A percentile compares a stretch with the other conserved stretches of the same genome.
These are phyloP conservation scores for Thysanoteuthis rhombus DNA, from an alignment of 2,888 invertebrate genomes.

Conservation along the genomic window DNA sequence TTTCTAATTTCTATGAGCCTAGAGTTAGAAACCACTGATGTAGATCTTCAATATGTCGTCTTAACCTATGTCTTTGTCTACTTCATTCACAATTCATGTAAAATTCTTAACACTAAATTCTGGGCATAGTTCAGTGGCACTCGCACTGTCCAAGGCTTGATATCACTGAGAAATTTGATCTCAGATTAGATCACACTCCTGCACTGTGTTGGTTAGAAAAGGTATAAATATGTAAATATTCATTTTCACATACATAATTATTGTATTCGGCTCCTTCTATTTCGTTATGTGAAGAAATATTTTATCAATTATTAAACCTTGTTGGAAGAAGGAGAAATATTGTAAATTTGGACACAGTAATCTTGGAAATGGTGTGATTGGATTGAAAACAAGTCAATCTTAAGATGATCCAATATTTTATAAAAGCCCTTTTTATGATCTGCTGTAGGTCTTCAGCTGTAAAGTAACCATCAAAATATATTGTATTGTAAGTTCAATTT, in stretches of 20 bases:
- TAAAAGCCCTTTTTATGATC: neutral
- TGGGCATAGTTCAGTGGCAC: neutral
- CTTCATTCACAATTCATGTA: neutral
- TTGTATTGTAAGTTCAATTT: neutral
- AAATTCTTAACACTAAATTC: neutral
- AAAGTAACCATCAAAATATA: neutral
- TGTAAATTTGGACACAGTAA: slow-evolving; percentile 12
- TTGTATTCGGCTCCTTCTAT: neutral
- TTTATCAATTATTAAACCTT: neutral
- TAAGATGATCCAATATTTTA: neutral
- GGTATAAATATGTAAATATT: neutral
- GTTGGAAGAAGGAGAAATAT: neutral
- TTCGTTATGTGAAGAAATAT: neutral
- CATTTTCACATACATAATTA: neutral
- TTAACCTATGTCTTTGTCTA: neutral
- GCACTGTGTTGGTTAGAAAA: neutral
- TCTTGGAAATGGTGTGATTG: neutral
- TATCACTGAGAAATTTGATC: neutral
- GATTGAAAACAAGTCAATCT: neutral
- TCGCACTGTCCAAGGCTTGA: neutral
- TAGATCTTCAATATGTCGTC: neutral
- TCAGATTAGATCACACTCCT: neutral
- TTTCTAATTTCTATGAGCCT: neutral
- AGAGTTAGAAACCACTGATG: neutral
- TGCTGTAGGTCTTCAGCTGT: neutral